phyloP scores from a whole-genome alignment of 2,113 vertebrate genomes.

The Lutjanus erythropterus region DNA sequence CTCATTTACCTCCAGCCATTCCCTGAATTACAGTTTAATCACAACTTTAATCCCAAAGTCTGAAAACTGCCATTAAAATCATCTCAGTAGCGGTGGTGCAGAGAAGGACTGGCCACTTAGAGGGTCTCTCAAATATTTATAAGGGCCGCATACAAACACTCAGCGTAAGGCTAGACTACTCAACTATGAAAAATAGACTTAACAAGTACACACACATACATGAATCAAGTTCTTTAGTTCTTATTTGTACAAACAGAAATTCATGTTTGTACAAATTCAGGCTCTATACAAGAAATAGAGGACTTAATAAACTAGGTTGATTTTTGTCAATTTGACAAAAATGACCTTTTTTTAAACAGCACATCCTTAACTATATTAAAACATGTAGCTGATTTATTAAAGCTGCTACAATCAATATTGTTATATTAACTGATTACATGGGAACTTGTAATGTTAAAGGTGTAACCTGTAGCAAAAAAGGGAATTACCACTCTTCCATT shows the following conservation, averaged over 20 bases:
- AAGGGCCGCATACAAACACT: neutral
- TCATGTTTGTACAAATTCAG: neutral
- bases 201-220: neutral
- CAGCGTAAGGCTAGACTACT: neutral
- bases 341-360: no score
- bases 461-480: no score
- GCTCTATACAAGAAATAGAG: neutral
- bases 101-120: neutral
- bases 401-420: neutral
- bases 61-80: neutral
- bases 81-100: neutral
- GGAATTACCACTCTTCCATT: no score
- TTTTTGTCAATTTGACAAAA: no score
- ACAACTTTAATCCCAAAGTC: conserved; percentile 12
- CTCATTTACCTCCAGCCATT: conserved; percentile 17
- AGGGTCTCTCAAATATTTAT: neutral
- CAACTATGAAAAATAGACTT: neutral
- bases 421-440: no score
- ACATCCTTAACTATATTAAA: no score
- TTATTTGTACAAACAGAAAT: no score
- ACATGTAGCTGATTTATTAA: neutral
- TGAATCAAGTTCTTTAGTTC: neutral
- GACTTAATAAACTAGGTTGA: neutral
- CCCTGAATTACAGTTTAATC: conserved; percentile 22
- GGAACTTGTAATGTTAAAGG: no score